phyloP scores from a whole-genome alignment of 2,888 invertebrate species.

The Hirtodrosophila trivittata region DNA sequence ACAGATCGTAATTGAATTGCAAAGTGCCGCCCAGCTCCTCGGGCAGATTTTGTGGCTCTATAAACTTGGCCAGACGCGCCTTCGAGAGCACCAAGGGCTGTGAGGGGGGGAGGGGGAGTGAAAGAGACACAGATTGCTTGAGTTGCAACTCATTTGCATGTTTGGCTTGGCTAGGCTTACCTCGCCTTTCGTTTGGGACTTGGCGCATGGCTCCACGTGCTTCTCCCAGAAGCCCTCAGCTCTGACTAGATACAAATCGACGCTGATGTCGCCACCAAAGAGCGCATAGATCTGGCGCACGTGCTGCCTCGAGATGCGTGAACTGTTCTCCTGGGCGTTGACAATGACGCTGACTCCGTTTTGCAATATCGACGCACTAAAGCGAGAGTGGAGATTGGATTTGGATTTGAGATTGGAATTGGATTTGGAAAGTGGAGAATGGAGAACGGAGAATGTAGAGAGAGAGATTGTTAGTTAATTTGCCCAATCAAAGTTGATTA shows the following conservation, averaged over 20 bases:
- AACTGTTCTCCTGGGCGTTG: conserved; percentile 87
- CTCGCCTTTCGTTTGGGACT: conserved; percentile 86
- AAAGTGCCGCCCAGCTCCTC: conserved; percentile 89
- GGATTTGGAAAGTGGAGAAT: not conserved
- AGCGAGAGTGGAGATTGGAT: not conserved
- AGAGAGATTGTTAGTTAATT: too few species aligned
- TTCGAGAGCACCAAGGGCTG: conserved; percentile 89
- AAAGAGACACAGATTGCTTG: not conserved
- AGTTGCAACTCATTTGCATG: conserved; percentile 4
- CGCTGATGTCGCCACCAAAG: conserved; percentile 84
- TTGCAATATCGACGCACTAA: conserved; percentile 77
- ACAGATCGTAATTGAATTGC: conserved; percentile 89
- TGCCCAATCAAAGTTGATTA: too few species aligned
- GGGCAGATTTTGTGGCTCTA: conserved; percentile 89
- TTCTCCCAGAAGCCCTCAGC: conserved; percentile 91
- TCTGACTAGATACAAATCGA: conserved; percentile 87
- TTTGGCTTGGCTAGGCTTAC: conserved; percentile 54
- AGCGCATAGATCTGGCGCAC: conserved; percentile 86
- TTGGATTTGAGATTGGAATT: not conserved
- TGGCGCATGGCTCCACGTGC: conserved; percentile 89
- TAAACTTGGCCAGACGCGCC: conserved; percentile 88
- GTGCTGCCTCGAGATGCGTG: conserved; percentile 87
- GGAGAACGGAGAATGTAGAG: not conserved
- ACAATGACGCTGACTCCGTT: conserved; percentile 87
- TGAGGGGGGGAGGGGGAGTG: conserved; percentile 16